phyloP scores from a whole-genome alignment of 2,888 invertebrate species.

The Zonitis immaculata region DNA sequence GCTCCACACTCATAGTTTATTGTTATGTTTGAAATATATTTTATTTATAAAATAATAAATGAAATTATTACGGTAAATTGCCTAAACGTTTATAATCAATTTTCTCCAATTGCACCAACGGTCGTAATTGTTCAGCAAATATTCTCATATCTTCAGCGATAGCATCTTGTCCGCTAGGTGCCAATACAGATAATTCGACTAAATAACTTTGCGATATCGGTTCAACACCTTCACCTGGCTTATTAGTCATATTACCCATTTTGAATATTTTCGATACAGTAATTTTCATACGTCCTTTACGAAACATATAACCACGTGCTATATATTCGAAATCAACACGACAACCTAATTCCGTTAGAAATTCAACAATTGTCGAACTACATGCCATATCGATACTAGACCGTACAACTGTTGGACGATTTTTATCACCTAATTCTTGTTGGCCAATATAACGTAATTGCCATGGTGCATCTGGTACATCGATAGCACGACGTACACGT shows the following conservation, averaged over 20 bases:
- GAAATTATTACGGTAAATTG: constrained; percentile 25
- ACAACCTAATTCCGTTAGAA: constrained; percentile 87
- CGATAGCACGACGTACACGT: constrained; percentile 78
- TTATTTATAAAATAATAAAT: too few species aligned
- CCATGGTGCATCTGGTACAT: constrained; percentile 79
- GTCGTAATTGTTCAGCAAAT: constrained; percentile 91
- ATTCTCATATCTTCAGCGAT: constrained; percentile 94
- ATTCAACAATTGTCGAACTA: constrained; percentile 84
- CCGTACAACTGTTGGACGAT: constrained; percentile 81
- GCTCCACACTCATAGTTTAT: too few species aligned
- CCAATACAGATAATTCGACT: constrained; percentile 86
- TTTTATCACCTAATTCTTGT: constrained; percentile 84
- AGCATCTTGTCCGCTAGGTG: constrained; percentile 88
- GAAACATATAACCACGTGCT: constrained; percentile 88
- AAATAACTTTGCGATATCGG: constrained; percentile 88
- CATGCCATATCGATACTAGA: constrained; percentile 92
- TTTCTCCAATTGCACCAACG: constrained; percentile 87
- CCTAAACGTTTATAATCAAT: constrained; percentile 79
- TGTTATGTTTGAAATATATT: constrained; percentile 1
- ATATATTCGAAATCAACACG: constrained; percentile 91
- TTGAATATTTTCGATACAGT: constrained; percentile 93
- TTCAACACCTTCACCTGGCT: constrained; percentile 67
- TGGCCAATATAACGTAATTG: constrained; percentile 90
- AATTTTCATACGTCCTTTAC: constrained; percentile 95
- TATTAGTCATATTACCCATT: constrained; percentile 63